Evolutionary conservation across 2,113 vertebrate genomes (phyloP).

Genomic region (Pachyramphus minor): DNA sequence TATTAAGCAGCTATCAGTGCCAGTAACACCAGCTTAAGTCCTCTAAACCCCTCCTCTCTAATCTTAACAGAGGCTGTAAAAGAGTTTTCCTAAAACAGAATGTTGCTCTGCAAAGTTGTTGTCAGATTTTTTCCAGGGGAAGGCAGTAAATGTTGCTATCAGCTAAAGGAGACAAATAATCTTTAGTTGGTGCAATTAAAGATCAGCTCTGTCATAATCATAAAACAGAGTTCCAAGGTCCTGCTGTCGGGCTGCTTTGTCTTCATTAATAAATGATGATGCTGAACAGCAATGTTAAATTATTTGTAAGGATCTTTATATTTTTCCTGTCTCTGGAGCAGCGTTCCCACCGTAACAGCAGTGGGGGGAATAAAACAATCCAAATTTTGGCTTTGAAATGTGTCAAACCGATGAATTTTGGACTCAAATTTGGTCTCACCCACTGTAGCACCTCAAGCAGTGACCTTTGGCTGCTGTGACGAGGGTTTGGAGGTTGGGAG

Average conservation of each 20-base stretch:
- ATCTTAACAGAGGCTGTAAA: not conserved
- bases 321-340: not conserved
- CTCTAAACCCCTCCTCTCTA: not conserved
- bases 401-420: too few relatives aligned
- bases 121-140: not conserved
- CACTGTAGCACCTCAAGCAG: not conserved
- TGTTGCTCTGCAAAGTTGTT: not conserved
- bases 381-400: not conserved
- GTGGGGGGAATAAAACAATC: too few relatives aligned
- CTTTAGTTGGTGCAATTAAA: not conserved
- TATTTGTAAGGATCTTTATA: not conserved
- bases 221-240: not conserved
- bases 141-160: not conserved
- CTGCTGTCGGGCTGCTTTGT: not conserved
- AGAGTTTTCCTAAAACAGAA: not conserved
- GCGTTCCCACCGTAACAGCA: not conserved
- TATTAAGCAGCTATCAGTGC: not conserved
- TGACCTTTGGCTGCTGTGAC: not conserved
- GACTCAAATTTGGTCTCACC: too few relatives aligned
- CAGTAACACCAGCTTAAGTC: not conserved
- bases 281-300: not conserved
- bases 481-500: not conserved
- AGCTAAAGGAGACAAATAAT: not conserved
- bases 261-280: not conserved
- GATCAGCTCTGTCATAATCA: not conserved